Evolutionary conservation across 92 coral and sea anemone genomes (phyloP).

Genomic region (Isaurus tuberculatus): DNA sequence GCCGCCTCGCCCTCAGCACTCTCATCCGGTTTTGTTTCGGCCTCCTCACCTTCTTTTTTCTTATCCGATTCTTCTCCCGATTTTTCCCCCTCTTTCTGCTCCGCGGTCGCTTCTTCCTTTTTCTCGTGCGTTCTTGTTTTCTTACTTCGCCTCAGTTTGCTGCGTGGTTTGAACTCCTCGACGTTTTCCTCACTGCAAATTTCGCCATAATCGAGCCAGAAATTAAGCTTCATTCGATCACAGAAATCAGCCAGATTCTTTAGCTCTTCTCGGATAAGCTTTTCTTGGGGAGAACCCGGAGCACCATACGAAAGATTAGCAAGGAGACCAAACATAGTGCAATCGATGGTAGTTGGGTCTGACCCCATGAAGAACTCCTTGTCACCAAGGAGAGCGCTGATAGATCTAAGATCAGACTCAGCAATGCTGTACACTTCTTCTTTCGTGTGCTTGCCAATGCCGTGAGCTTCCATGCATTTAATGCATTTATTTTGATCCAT

Average conservation of each 20-base stretch:
- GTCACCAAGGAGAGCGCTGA: conserved; percentile 81
- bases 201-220: conserved; percentile 94
- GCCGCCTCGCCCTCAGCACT: conserved; percentile 42
- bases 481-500: conserved; percentile 96
- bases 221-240: conserved; percentile 92
- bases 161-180: conserved; percentile 87
- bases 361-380: conserved; percentile 96
- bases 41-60: conserved; percentile 60
- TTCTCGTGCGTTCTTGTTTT: conserved; percentile 58
- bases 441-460: conserved; percentile 93
- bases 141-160: conserved; percentile 86
- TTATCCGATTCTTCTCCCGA: conserved; percentile 58
- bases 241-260: conserved; percentile 87
- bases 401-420: conserved; percentile 86
- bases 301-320: conserved; percentile 90
- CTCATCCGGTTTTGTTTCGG: conserved; percentile 50
- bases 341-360: conserved; percentile 90
- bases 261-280: conserved; percentile 84
- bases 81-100: conserved; percentile 63
- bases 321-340: conserved; percentile 94
- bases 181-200: conserved; percentile 90
- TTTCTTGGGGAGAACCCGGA: conserved; percentile 88
- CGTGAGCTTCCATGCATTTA: conserved; percentile 97
- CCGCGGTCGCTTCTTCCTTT: conserved; percentile 58
- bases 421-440: conserved; percentile 96